phyloP scores from a whole-genome alignment of 53 echinoderm and acorn worm species.

The Antedon mediterranea region DNA sequence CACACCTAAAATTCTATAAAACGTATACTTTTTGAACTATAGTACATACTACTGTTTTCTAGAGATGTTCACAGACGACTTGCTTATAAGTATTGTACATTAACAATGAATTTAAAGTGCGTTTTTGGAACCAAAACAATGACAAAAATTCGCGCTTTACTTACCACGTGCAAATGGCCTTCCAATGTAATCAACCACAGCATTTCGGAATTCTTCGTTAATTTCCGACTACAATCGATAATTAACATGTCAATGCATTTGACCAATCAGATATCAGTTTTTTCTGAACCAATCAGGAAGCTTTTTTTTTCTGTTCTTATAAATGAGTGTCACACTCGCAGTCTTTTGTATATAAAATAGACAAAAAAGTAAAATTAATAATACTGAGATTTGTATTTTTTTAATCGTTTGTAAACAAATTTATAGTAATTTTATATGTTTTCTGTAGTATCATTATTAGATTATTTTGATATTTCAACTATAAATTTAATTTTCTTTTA shows the following conservation, averaged over 20 bases:
- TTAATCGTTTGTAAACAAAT: too few relatives aligned
- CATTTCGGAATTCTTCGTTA: not conserved
- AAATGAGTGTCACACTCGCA: too few relatives aligned
- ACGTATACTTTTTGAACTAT: not conserved
- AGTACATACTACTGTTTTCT: not conserved
- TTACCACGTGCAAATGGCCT: conserved; percentile 1
- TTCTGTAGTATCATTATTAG: too few relatives aligned
- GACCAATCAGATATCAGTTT: too few relatives aligned
- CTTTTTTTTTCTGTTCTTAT: too few relatives aligned
- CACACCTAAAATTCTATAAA: not conserved
- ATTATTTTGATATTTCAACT: too few relatives aligned
- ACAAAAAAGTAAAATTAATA: too few relatives aligned
- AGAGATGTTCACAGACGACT: not conserved
- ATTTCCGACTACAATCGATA: not conserved
- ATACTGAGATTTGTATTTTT: too few relatives aligned
- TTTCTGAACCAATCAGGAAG: too few relatives aligned
- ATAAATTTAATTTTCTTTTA: too few relatives aligned
- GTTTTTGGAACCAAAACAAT: not conserved
- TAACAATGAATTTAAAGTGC: not conserved
- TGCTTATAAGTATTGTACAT: not conserved
- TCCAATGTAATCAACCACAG: not conserved
- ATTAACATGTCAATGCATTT: not conserved
- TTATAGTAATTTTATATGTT: too few relatives aligned
- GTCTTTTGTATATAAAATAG: too few relatives aligned
- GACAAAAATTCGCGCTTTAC: not conserved